These are phyloP conservation scores for Cephus spinipes DNA, from an alignment of 2,888 invertebrate species.

Conservation along the genomic window DNA sequence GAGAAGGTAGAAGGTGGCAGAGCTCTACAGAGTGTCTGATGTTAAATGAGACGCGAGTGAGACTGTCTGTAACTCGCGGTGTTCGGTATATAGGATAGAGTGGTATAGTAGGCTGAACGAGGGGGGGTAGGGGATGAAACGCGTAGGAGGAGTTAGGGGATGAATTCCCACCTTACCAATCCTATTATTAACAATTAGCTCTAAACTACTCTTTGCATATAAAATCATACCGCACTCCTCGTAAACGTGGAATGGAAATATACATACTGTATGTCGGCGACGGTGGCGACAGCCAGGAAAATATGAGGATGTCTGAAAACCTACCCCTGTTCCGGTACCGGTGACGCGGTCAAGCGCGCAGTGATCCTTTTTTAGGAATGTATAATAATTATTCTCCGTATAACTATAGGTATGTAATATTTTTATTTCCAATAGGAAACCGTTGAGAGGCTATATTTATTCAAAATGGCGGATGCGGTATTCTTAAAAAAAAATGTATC, in stretches of 20 bases:
- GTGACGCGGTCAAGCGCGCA: background rate
- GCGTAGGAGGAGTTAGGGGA: conserved; percentile 31
- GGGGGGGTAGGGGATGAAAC: conserved; percentile 18
- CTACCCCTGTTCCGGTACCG: background rate
- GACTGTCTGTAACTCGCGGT: conserved; percentile 1
- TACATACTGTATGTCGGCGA: conserved; percentile 64
- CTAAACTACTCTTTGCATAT: conserved; percentile 67
- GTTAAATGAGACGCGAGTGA: conserved; percentile 55
- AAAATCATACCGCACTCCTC: conserved; percentile 61
- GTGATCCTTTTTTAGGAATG: background rate
- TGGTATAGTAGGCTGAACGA: conserved; percentile 27
- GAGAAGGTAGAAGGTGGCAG: conserved; percentile 22
- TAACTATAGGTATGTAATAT: background rate
- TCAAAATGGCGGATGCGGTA: background rate
- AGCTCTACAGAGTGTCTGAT: conserved; percentile 54
- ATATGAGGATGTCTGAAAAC: conserved; percentile 40
- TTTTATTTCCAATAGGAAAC: background rate
- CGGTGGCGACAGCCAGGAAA: conserved; percentile 52
- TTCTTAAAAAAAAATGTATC: background rate
- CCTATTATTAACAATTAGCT: conserved; percentile 67
- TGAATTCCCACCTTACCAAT: conserved; percentile 67
- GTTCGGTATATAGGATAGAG: conserved; percentile 4
- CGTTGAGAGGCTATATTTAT: background rate
- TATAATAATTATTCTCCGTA: background rate
- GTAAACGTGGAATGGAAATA: conserved; percentile 66